Percentiles rank a stretch among this genome's conserved stretches.
phyloP scores from a whole-genome alignment of 1,140 invertebrate genomes.

The Heliconius nattereri region DNA sequence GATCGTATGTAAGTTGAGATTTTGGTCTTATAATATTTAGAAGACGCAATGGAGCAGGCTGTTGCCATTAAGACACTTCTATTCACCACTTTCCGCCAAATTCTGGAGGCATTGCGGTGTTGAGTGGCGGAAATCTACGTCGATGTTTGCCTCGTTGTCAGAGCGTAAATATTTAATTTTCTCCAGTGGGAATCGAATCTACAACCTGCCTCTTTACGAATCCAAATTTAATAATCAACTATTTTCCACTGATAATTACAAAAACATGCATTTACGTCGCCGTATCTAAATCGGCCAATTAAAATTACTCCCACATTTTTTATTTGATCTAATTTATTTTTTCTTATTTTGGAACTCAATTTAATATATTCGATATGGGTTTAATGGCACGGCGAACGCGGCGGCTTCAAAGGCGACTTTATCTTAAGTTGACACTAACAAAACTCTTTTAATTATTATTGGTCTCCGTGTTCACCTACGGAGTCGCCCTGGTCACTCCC shows the following conservation, averaged over 20 bases:
- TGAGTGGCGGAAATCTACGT: not conserved
- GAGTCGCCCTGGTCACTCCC: constrained; percentile 47
- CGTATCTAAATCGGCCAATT: constrained; percentile 39
- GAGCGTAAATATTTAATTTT: too few species aligned
- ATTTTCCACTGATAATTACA: not conserved
- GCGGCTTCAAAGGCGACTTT: constrained; percentile 60
- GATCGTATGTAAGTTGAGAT: not conserved
- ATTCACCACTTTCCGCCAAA: not conserved
- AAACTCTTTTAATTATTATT: constrained; percentile 76
- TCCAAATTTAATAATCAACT: too few species aligned
- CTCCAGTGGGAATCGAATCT: too few species aligned
- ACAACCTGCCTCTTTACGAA: too few species aligned
- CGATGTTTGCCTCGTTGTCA: too few species aligned
- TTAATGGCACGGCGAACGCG: constrained; percentile 44
- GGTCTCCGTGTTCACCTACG: constrained; percentile 38
- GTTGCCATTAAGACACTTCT: too few species aligned
- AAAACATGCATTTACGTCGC: constrained; percentile 8
- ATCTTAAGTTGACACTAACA: constrained; percentile 75
- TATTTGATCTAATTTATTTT: constrained; percentile 34
- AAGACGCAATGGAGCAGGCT: too few species aligned
- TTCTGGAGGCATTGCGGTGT: not conserved
- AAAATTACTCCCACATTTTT: constrained; percentile 36
- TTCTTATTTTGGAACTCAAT: constrained; percentile 31
- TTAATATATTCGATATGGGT: constrained; percentile 39
- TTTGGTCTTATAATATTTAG: not conserved